Conservation (phyloP, 2,888 invertebrate genomes). For the Diogma glabrata region DNA sequence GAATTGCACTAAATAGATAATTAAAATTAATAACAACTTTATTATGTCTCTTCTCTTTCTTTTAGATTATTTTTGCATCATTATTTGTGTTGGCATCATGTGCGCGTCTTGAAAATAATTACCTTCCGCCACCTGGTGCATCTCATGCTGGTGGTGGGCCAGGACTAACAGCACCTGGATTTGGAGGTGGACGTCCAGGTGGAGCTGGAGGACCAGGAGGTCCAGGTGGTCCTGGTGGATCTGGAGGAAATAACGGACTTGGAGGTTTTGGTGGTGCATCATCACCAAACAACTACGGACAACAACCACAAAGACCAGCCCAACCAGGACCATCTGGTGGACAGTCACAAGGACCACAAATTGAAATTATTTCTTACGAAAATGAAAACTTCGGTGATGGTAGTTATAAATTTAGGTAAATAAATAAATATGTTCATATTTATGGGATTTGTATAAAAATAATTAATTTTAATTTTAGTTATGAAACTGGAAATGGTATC, state of each 20-base stretch:
- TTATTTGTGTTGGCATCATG: slow-evolving; percentile 38
- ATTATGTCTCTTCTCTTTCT: slow-evolving; percentile 10
- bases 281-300: neutral
- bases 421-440: too few relatives aligned
- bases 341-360: slow-evolving; percentile 24
- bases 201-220: slow-evolving; percentile 22
- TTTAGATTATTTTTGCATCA: slow-evolving; percentile 38
- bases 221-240: slow-evolving; percentile 20
- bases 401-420: slow-evolving; percentile 38
- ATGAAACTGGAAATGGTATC: slow-evolving; percentile 52
- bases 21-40: too few relatives aligned
- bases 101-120: slow-evolving; percentile 44
- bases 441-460: slow-evolving; percentile 27
- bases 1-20: too few relatives aligned
- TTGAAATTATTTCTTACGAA: slow-evolving; percentile 44
- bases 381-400: slow-evolving; percentile 47
- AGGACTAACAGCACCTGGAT: slow-evolving; percentile 26
- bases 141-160: slow-evolving; percentile 35
- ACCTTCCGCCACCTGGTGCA: slow-evolving; percentile 43
- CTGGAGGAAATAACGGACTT: slow-evolving; percentile 22
- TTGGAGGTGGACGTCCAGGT: slow-evolving; percentile 19
- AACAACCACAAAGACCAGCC: slow-evolving; percentile 5
- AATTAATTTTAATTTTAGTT: slow-evolving; percentile 31
- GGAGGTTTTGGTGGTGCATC: slow-evolving; percentile 22
- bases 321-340: slow-evolving; percentile 19